A percentile compares a stretch with the other conserved stretches of the same genome.
phyloP scores from a whole-genome alignment of 2,888 invertebrate genomes.

The Leptinotarsa juncta region DNA sequence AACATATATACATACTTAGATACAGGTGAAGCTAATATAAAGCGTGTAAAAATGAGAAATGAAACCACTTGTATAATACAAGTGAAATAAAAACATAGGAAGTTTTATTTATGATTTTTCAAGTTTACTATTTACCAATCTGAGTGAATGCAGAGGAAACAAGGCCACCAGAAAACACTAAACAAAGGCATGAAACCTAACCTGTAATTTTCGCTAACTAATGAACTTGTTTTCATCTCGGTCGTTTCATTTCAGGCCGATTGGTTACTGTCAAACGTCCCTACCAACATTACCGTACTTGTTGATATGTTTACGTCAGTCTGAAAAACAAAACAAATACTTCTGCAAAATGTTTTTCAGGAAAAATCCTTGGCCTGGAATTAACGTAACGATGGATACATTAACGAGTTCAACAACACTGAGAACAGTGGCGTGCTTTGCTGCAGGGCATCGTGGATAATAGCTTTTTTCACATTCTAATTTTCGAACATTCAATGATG shows the following conservation, averaged over 20 bases:
- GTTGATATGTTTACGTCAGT: slow-evolving; percentile 33
- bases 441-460: no score
- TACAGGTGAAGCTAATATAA: no score
- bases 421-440: slow-evolving; percentile 26
- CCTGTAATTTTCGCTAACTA: slow-evolving; percentile 3
- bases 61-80: no score
- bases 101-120: no score
- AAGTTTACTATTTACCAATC: no score
- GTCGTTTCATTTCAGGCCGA: not conserved
- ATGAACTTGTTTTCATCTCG: slow-evolving; percentile 13
- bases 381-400: slow-evolving; percentile 40
- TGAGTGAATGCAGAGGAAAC: not conserved
- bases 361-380: slow-evolving; percentile 44
- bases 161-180: not conserved
- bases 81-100: no score
- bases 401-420: slow-evolving; percentile 43
- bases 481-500: no score
- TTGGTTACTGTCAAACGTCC: slow-evolving; percentile 8
- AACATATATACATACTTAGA: no score
- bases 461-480: no score
- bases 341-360: slow-evolving; percentile 37
- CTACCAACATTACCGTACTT: slow-evolving; percentile 5
- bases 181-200: not conserved
- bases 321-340: slow-evolving; percentile 39
- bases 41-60: no score